Evolutionary conservation across 35 echinoderm and acorn worm genomes (phyloP).

Genomic region (Amphiura filiformis): DNA sequence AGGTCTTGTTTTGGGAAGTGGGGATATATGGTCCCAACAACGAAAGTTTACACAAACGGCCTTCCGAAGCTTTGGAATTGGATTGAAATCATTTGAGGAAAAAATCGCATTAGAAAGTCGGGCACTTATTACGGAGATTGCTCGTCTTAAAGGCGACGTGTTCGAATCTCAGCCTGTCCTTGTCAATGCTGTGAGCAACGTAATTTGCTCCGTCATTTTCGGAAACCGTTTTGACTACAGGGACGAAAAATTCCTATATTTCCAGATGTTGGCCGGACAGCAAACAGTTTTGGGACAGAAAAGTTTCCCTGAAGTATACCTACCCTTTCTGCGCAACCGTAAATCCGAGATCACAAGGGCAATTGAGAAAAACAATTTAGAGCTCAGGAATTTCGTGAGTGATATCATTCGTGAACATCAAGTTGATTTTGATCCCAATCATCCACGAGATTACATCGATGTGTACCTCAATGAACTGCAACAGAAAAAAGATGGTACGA

Average conservation of each 20-base stretch:
- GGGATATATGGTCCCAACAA: constrained; percentile 42
- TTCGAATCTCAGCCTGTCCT: constrained; percentile 46
- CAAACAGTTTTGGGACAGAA: background rate
- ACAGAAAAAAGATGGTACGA: background rate
- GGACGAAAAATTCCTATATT: background rate
- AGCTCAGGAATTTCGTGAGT: constrained; percentile 26
- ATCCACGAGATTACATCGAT: constrained; percentile 50
- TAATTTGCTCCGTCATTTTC: constrained; percentile 13
- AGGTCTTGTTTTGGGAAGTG: background rate
- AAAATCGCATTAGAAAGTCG: constrained; percentile 33
- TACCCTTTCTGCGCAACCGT: background rate
- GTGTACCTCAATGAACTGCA: constrained; percentile 37
- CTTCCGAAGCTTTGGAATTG: constrained; percentile 66
- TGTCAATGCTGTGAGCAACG: constrained; percentile 36
- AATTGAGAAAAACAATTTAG: background rate
- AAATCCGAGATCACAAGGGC: background rate
- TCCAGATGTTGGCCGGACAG: constrained; percentile 12
- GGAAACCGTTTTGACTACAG: background rate
- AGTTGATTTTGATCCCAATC: constrained; percentile 15
- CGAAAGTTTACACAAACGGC: constrained; percentile 52
- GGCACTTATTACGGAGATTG: constrained; percentile 26
- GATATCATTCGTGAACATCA: constrained; percentile 38
- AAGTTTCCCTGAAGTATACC: background rate
- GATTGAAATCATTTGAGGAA: constrained; percentile 45
- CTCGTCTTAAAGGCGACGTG: background rate